A percentile compares a stretch with the other conserved stretches of the same genome.
Evolutionary conservation across 1,140 invertebrate genomes (phyloP).

Genomic region (Zaprionus ghesquierei): DNA sequence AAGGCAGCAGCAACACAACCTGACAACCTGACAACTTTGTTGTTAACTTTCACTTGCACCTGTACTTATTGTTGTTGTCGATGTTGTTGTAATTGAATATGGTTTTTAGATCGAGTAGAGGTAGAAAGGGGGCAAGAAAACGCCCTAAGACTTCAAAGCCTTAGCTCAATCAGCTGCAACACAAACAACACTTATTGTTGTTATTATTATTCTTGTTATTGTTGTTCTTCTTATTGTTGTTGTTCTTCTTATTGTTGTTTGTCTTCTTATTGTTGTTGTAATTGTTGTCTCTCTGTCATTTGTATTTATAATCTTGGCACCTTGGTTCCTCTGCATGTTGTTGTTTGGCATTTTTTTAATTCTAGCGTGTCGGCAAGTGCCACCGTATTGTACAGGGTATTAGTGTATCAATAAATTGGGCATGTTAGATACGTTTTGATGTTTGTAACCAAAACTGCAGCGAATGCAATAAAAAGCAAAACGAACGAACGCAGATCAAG

Average conservation of each 20-base stretch:
- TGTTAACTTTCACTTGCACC: conserved; percentile 73
- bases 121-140: conserved; percentile 11
- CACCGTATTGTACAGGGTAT: not conserved
- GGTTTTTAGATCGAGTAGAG: conserved; percentile 21
- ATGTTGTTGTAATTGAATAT: conserved; percentile 51
- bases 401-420: conserved; percentile 18
- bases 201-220: no score
- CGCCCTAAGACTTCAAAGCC: conserved; percentile 1
- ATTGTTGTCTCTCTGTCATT: conserved; percentile 34
- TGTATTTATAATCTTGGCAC: conserved; percentile 22
- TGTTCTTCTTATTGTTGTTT: no score
- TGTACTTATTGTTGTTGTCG: no score
- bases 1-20: conserved; percentile 4
- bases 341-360: conserved; percentile 48
- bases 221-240: no score
- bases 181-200: conserved; percentile 48
- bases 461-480: conserved; percentile 1
- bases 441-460: conserved; percentile 6
- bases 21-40: conserved; percentile 21
- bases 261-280: no score
- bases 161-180: conserved; percentile 55
- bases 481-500: conserved; percentile 5
- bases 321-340: conserved; percentile 48
- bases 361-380: conserved; percentile 49
- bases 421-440: conserved; percentile 13